These are phyloP conservation scores for Julus scandinavius DNA, from an alignment of 2,888 invertebrate species.

Conservation along the genomic window DNA sequence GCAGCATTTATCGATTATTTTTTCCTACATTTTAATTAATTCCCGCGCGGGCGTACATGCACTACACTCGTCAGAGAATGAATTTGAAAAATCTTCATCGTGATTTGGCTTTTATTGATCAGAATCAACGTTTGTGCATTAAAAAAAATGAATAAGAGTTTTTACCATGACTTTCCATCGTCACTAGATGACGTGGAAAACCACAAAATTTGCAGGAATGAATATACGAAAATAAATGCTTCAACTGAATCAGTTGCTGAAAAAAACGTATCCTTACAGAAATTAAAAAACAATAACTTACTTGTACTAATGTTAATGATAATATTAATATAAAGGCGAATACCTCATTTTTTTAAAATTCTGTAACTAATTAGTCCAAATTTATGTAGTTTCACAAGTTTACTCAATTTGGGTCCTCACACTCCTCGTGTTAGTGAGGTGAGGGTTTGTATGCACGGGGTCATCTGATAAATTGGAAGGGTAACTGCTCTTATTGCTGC, in stretches of 20 bases:
- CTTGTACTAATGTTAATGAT: no score
- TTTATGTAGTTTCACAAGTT: background rate
- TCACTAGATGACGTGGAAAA: background rate
- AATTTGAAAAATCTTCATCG: constrained; percentile 39
- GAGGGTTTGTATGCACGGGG: background rate
- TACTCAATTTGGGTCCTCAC: background rate
- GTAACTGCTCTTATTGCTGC: background rate
- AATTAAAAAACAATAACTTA: no score
- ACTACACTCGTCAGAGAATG: background rate
- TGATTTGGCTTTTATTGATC: constrained; percentile 7
- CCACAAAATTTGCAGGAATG: background rate
- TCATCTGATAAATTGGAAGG: background rate
- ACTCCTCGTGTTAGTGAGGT: background rate
- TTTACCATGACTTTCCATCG: background rate
- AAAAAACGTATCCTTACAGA: no score
- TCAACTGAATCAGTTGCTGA: no score
- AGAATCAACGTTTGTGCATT: constrained; percentile 14
- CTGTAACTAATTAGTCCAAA: no score
- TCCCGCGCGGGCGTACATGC: background rate
- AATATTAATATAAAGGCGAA: no score
- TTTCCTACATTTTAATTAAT: constrained; percentile 38
- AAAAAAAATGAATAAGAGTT: background rate
- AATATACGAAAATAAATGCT: no score
- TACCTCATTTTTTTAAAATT: no score
- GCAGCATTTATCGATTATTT: constrained; percentile 29